Percentiles rank a stretch among this genome's conserved stretches.
Evolutionary conservation across 1,140 invertebrate genomes (phyloP).

Genomic region (Vanessa atalanta): DNA sequence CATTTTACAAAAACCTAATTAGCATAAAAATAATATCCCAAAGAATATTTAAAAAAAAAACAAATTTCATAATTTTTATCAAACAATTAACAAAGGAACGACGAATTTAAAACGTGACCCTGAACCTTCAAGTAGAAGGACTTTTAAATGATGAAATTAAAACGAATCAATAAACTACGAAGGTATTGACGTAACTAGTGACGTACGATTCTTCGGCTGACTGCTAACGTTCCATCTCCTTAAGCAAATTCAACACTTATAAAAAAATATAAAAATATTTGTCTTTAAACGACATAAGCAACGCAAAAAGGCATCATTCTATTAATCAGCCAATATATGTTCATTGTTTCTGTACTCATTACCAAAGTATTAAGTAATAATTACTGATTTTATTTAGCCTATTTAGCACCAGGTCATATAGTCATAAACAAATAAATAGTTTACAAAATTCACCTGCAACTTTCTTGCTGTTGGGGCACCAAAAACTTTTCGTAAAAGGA

Average conservation of each 20-base stretch:
- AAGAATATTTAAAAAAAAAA: no score
- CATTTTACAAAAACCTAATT: no score
- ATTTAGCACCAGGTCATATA: no score
- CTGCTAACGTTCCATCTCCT: neutral
- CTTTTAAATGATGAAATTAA: slow-evolving; percentile 1
- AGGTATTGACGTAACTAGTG: slow-evolving; percentile 8
- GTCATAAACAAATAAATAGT: neutral
- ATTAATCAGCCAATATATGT: no score
- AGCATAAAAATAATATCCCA: no score
- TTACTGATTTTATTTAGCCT: no score
- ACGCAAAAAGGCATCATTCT: no score
- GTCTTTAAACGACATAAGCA: no score
- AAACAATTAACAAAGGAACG: neutral
- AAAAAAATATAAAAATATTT: neutral
- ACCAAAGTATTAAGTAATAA: slow-evolving; percentile 20
- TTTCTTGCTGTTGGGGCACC: slow-evolving; percentile 66
- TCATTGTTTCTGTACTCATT: no score
- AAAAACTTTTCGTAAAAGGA: slow-evolving; percentile 83
- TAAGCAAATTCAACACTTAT: no score
- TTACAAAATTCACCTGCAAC: slow-evolving; percentile 51
- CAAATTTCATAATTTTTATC: no score
- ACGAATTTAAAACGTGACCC: neutral
- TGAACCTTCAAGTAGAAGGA: slow-evolving; percentile 12
- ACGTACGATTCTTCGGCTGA: neutral
- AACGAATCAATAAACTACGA: slow-evolving; percentile 19